Evolutionary conservation across 2,113 vertebrate species (phyloP).

Genomic region (Bombycilla garrulus): DNA sequence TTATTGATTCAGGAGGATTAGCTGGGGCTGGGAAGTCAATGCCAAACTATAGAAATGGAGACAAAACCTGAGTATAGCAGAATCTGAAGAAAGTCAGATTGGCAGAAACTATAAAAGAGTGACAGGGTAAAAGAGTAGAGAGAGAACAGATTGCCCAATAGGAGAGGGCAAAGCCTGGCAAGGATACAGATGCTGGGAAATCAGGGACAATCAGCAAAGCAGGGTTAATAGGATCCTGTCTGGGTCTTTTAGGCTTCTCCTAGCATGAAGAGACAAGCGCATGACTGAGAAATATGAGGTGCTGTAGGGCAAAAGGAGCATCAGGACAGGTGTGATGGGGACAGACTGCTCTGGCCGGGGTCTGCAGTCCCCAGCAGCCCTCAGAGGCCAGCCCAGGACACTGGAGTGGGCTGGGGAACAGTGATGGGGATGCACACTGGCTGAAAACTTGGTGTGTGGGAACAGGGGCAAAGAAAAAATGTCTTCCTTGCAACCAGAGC

Average conservation of each 20-base stretch:
- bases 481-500: background rate
- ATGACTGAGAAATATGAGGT: background rate
- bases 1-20: background rate
- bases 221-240: background rate
- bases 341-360: rapidly evolving
- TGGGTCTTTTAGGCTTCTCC: background rate
- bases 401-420: background rate
- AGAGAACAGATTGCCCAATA: background rate
- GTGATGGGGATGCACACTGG: background rate
- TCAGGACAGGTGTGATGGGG: background rate
- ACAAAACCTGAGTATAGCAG: background rate
- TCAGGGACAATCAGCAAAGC: background rate
- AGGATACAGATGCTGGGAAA: background rate
- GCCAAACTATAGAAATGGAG: background rate
- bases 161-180: background rate
- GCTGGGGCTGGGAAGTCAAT: background rate
- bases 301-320: background rate
- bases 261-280: background rate
- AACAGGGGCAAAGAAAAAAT: background rate
- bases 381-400: background rate
- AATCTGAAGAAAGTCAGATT: background rate
- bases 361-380: background rate
- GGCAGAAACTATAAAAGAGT: background rate
- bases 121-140: background rate
- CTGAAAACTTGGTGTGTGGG: background rate